Percentiles rank a stretch among this genome's conserved stretches.
Conservation (phyloP, 1,140 invertebrate species). For the Pemphigus obesinymphae region DNA sequence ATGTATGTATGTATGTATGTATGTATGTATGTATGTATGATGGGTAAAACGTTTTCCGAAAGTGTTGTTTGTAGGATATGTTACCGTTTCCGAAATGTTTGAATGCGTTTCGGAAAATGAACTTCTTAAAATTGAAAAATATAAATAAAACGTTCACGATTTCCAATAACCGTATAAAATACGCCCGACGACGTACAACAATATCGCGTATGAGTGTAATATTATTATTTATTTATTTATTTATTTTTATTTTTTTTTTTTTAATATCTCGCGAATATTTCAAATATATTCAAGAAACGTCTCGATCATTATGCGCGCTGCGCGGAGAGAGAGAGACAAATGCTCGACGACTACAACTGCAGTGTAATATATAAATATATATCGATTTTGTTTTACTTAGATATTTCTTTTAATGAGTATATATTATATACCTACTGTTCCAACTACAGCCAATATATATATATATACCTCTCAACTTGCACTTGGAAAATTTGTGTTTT, state of each 20-base stretch:
- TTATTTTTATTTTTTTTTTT: neutral
- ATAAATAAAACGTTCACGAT: neutral
- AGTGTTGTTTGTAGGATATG: neutral
- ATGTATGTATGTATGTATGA: too few relatives aligned
- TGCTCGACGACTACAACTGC: too few relatives aligned
- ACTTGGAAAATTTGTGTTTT: neutral
- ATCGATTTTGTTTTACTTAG: neutral
- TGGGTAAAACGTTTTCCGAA: neutral
- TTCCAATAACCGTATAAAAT: conserved; percentile 8
- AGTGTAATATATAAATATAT: too few relatives aligned
- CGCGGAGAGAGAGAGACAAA: too few relatives aligned
- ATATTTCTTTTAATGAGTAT: neutral
- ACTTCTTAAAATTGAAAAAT: conserved; percentile 19
- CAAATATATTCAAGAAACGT: conserved; percentile 5
- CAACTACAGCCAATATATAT: too few relatives aligned
- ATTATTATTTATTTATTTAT: too few relatives aligned
- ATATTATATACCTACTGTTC: too few relatives aligned
- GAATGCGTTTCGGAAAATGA: neutral
- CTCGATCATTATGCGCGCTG: neutral
- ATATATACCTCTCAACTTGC: neutral
- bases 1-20: too few relatives aligned
- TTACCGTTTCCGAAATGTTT: neutral
- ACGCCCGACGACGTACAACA: neutral
- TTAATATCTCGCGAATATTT: conserved; percentile 9
- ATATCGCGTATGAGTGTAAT: too few relatives aligned